Evolutionary conservation across 1,140 invertebrate species (phyloP).

Genomic region (Diachasmimorpha longicaudata): DNA sequence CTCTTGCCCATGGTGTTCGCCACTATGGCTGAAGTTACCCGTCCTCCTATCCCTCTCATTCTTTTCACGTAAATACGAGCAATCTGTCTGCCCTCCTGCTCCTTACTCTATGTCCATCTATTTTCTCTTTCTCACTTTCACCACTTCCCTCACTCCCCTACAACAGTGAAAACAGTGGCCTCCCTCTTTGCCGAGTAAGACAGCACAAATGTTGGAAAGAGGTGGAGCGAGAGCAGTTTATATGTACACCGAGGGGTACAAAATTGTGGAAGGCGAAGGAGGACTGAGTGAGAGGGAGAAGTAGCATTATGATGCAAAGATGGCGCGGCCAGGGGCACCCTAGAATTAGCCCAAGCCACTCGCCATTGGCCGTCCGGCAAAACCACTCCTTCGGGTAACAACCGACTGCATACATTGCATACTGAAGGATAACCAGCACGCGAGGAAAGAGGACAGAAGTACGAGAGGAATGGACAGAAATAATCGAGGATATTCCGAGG

Average conservation of each 20-base stretch:
- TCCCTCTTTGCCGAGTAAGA: not conserved
- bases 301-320: constrained; percentile 63
- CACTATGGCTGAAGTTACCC: constrained; percentile 25
- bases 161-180: constrained; percentile 33
- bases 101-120: constrained; percentile 5
- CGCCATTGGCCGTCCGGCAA: constrained; percentile 61
- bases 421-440: constrained; percentile 57
- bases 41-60: constrained; percentile 30
- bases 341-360: constrained; percentile 63
- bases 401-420: constrained; percentile 63
- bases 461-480: not conserved
- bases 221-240: not conserved
- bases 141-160: constrained; percentile 23
- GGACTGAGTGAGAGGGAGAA: constrained; percentile 28
- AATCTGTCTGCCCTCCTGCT: constrained; percentile 25
- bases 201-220: not conserved
- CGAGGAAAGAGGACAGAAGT: constrained; percentile 34
- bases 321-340: constrained; percentile 61
- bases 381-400: constrained; percentile 64
- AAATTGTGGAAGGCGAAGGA: constrained; percentile 18
- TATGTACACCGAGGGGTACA: not conserved
- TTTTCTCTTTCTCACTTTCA: constrained; percentile 22
- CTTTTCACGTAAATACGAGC: constrained; percentile 10
- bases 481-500: not conserved
- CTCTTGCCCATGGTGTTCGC: constrained; percentile 7